phyloP scores from a whole-genome alignment of 2,113 vertebrate species.

The Sinocyclocheilus maitianheensis region DNA sequence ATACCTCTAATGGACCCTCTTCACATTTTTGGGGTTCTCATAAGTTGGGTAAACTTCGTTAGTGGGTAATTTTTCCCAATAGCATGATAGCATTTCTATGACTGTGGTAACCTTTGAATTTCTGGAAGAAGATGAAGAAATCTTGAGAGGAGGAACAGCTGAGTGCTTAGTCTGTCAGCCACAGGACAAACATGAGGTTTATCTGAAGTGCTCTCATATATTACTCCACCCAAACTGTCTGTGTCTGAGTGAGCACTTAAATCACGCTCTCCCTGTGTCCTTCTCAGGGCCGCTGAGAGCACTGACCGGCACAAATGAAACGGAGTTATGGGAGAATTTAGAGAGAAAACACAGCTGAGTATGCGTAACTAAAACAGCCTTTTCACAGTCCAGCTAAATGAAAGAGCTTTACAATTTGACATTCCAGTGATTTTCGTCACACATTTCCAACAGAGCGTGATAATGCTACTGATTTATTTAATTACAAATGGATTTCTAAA shows the following conservation, averaged over 20 bases:
- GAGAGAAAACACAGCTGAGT: slow-evolving; percentile 27
- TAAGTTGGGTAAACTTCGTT: not conserved
- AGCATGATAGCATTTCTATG: not conserved
- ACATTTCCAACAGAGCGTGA: not conserved
- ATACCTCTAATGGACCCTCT: not conserved
- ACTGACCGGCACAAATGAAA: slow-evolving; percentile 40
- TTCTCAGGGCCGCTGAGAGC: slow-evolving; percentile 30
- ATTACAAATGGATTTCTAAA: slow-evolving; percentile 7
- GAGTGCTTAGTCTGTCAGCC: slow-evolving; percentile 41
- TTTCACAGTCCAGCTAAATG: slow-evolving; percentile 4
- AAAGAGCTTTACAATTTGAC: not conserved
- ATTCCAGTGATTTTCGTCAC: not conserved
- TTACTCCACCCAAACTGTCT: slow-evolving; percentile 19
- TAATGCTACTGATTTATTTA: not conserved
- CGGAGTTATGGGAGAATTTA: slow-evolving; percentile 22
- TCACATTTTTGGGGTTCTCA: not conserved
- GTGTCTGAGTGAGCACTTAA: slow-evolving; percentile 40
- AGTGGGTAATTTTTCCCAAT: not conserved
- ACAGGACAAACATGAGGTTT: slow-evolving; percentile 38
- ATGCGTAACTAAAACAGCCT: slow-evolving; percentile 3
- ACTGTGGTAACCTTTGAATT: not conserved
- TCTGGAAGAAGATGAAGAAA: slow-evolving; percentile 3
- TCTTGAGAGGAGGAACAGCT: slow-evolving; percentile 32
- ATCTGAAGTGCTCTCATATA: slow-evolving; percentile 45
- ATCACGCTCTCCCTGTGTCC: slow-evolving; percentile 33